Evolutionary conservation across 2,797 vertebrate species (phyloP).

Genomic region (Sarcoramphus papa): DNA sequence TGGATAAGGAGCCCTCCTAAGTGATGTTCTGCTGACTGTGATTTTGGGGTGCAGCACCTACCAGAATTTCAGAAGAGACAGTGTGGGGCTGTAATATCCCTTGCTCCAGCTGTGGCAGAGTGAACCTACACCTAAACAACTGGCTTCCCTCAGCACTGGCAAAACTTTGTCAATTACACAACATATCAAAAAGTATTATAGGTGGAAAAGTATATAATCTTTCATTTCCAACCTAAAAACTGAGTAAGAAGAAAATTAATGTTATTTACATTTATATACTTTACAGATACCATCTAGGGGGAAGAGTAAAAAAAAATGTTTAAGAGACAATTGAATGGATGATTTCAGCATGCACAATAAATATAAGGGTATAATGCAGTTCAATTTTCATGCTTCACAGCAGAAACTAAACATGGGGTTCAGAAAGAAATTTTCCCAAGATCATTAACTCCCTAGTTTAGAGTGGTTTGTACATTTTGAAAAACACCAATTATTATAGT

Average conservation of each 20-base stretch:
- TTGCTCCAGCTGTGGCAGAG: neutral
- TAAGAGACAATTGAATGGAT: neutral
- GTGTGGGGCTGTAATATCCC: fast-evolving
- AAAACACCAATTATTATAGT: neutral
- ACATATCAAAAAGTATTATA: neutral
- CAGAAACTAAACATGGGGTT: neutral
- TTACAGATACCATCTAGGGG: neutral
- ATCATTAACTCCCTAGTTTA: neutral
- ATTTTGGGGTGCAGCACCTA: neutral
- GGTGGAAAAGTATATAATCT: neutral
- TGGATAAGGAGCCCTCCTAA: neutral
- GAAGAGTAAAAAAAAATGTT: neutral
- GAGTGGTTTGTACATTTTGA: neutral
- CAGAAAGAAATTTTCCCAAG: neutral
- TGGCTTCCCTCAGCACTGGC: neutral
- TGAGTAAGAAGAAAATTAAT: neutral
- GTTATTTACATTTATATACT: neutral
- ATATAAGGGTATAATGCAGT: neutral
- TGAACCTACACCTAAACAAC: neutral
- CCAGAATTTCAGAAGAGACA: neutral
- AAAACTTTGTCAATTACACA: neutral
- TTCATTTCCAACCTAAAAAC: neutral
- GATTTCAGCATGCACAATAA: neutral
- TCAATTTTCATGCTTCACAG: neutral
- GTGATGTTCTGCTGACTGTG: neutral